Conservation (phyloP, 64 coral and sea anemone species). For the Hydrozoanthus tunicans region DNA sequence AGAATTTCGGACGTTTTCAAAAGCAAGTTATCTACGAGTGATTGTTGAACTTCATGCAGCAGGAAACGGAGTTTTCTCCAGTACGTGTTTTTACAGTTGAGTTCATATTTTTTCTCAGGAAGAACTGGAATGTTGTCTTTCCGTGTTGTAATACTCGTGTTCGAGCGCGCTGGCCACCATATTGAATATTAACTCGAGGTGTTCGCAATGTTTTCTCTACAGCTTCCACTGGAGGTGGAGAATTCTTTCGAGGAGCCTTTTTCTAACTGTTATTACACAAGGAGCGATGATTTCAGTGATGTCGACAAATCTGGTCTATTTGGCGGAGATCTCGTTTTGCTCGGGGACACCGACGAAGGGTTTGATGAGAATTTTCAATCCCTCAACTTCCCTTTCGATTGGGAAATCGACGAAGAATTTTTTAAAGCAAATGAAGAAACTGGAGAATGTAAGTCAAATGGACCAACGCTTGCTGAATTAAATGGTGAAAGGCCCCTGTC, state of each 20-base stretch:
- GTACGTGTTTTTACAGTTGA: slow-evolving; percentile 60
- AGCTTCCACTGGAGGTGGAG: slow-evolving; percentile 96
- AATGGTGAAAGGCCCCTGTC: slow-evolving; percentile 87
- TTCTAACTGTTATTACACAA: slow-evolving; percentile 63
- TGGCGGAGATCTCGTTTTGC: slow-evolving; percentile 56
- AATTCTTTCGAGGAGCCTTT: slow-evolving; percentile 75
- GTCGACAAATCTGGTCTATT: slow-evolving; percentile 51
- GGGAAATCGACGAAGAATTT: slow-evolving; percentile 92
- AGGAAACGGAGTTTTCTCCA: slow-evolving; percentile 77
- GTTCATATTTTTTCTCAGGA: neutral
- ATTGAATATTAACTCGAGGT: slow-evolving; percentile 30
- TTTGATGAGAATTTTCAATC: slow-evolving; percentile 49
- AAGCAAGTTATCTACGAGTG: slow-evolving; percentile 17
- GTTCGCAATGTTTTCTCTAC: slow-evolving; percentile 43
- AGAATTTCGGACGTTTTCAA: slow-evolving; percentile 6
- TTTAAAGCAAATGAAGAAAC: slow-evolving; percentile 59
- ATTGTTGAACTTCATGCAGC: slow-evolving; percentile 73
- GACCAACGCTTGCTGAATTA: slow-evolving; percentile 94
- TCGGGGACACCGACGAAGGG: slow-evolving; percentile 25
- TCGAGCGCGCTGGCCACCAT: slow-evolving; percentile 8
- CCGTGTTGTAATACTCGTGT: slow-evolving; percentile 18
- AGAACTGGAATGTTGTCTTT: slow-evolving; percentile 1
- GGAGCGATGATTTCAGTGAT: slow-evolving; percentile 44
- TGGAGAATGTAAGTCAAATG: slow-evolving; percentile 74
- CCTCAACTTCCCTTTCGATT: slow-evolving; percentile 57